Evolutionary conservation across 2,797 vertebrate species (phyloP), one percentile per base, ranked within the genome.

Genomic region (Gymnothorax reevesii): DNA sequence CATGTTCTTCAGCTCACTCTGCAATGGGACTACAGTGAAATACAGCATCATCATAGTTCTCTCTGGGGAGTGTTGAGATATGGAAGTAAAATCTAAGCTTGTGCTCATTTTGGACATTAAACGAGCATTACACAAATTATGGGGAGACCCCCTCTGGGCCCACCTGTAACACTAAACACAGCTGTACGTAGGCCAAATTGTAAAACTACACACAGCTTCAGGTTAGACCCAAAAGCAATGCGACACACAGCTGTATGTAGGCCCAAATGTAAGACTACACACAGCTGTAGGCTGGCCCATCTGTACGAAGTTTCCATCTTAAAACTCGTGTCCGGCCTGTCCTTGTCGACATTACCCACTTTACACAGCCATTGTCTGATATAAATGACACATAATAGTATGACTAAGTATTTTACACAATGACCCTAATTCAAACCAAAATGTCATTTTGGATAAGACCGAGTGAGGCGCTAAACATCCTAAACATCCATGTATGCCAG

Each of bases 341-440:
- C 83, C 10, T 69, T 5, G n/a, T 57, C n/a, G 13, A 27, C 13
- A 83, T 9, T 57, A 15, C 80, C 80, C 57, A n/a, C 59, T 82
- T 13, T 33, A 52, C n/a, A 77, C n/a, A 64, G 4, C 33, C 64
- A 27, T 82, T 73, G 33, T 66, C 60, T 57, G 54, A 33, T 33
- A 71, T n/a, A 73, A 60, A 20, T 52, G 27, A 79, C 22, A 64
- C 54, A 62, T 42, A 73, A 84, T 7, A 88, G 80, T 42, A 22
- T 59, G 54, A 84, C 52, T 64, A 25, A 52, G 54, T 57, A 75
- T 89, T 89, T 88, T 90, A 88, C 85, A 86, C 84, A 86, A 85
- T 75, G 87, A 75, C 87, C 87, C 89, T 84, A 80, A 89, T 88
- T 89, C 85, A 86, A 88, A 90, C 88, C 90, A 90, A 59, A 80